A percentile compares a stretch with the other conserved stretches of the same genome.
phyloP scores from a whole-genome alignment of 2,113 vertebrate genomes.

The Meles meles region DNA sequence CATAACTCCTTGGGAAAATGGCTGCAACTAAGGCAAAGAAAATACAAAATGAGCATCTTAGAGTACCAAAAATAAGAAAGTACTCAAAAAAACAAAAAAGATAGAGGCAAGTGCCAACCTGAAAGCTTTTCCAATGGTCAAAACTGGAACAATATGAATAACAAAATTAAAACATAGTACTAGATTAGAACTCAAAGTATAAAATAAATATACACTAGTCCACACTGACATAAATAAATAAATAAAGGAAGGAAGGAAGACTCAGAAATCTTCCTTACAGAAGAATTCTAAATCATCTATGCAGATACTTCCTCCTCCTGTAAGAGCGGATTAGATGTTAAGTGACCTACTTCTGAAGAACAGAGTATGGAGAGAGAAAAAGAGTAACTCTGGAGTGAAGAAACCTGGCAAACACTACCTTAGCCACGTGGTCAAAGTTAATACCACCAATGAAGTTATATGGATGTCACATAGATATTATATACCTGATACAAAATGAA shows the following conservation, averaged over 20 bases:
- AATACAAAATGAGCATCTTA: neutral
- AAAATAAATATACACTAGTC: neutral
- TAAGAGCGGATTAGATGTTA: neutral
- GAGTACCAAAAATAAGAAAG: neutral
- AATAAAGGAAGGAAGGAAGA: neutral
- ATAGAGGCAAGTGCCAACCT: neutral
- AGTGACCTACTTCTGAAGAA: neutral
- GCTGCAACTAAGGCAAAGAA: neutral
- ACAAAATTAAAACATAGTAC: neutral
- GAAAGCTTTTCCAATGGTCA: neutral
- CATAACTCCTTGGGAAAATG: neutral
- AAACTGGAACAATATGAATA: neutral
- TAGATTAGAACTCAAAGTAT: neutral
- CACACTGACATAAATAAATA: neutral
- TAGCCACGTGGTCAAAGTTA: neutral
- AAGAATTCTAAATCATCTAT: conserved; percentile 10
- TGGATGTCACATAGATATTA: neutral
- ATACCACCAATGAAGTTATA: neutral
- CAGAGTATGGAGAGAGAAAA: neutral
- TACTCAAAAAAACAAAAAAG: neutral
- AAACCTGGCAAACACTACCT: too few relatives aligned
- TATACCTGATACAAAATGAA: neutral
- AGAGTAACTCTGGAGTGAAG: neutral
- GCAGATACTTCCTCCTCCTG: neutral
- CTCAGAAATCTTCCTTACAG: neutral